Base-by-base conservation (phyloP, 2,888 invertebrate species). In the Drosophila merina region DNA sequence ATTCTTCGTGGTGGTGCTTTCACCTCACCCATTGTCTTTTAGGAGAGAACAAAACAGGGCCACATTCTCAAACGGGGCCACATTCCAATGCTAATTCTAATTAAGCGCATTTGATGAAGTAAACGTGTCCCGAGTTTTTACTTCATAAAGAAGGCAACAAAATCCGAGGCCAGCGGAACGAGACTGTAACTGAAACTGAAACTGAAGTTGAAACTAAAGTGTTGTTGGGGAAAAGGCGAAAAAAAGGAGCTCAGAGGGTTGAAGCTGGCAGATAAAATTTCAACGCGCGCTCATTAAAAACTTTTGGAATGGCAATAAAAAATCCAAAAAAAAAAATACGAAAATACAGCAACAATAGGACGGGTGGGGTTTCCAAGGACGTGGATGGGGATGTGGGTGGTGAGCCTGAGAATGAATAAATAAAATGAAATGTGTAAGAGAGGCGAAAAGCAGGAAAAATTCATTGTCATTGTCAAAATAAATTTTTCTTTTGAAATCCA, bases 391-490 rank as follows among this genome's bases (percentile, higher is more conserved):
- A 36, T 36, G n/a, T 36, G 47, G 48, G 12, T 20, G 20, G 20
- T 20, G 20, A 14, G 12, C 51, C 47, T 51, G 36, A 44, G 56
- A 56, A 79, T 72, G 79, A 72, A 79, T 76, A 72, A 76, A 76
- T 79, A 76, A 79, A 79, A 64, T 57, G 76, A 78, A 79, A 79
- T 76, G 72, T 72, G 64, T 56, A 55, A 10, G 52, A 44, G 70
- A 36, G 52, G 51, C 38, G 60, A 52, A 56, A 48, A 44, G 51
- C 58, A 55, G 64, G 54, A 67, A 73, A 80, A 73, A 80, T 77
- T 77, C 78, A 78, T 77, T 80, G 78, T 80, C 78, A 80, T 80
- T 77, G 78, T 75, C 79, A 80, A 80, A 80, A 77, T 80, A 80
- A 80, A 78, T 80, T 80, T 79, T 78, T 73, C 69, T 80, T 78